These are phyloP conservation scores for Thripadectes ignobilis DNA, from an alignment of 2,797 vertebrate species.

Conservation along the genomic window DNA sequence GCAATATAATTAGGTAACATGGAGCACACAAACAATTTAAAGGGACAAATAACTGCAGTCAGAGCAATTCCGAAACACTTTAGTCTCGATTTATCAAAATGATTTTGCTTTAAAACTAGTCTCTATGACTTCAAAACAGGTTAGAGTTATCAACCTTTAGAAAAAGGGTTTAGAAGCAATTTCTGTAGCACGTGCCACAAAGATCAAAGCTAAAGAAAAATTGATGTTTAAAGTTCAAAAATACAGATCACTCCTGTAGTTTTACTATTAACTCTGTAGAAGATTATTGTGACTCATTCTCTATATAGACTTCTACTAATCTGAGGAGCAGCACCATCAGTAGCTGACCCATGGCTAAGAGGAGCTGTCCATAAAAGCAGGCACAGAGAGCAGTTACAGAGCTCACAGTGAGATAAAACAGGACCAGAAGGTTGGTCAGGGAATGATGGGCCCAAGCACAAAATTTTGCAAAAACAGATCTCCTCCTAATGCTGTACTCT, in stretches of 20 bases:
- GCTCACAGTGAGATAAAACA: not conserved
- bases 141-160: not conserved
- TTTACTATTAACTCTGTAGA: not conserved
- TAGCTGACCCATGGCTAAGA: not conserved
- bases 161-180: not conserved
- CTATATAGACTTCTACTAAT: not conserved
- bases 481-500: not conserved
- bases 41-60: not conserved
- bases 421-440: not conserved
- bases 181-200: accelerated
- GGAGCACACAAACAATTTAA: constrained; percentile 18
- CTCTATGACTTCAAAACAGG: not conserved
- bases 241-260: not conserved
- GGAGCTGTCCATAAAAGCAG: not conserved
- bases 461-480: not conserved
- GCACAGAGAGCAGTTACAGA: not conserved
- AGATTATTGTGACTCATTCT: not conserved
- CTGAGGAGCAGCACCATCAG: not conserved
- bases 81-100: not conserved
- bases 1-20: not conserved
- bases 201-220: not conserved
- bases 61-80: not conserved
- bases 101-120: not conserved
- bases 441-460: not conserved
- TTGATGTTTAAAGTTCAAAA: not conserved